Evolutionary conservation across 2,797 vertebrate species (phyloP), one percentile per base, ranked within the genome.

Genomic region (Mareca strepera): DNA sequence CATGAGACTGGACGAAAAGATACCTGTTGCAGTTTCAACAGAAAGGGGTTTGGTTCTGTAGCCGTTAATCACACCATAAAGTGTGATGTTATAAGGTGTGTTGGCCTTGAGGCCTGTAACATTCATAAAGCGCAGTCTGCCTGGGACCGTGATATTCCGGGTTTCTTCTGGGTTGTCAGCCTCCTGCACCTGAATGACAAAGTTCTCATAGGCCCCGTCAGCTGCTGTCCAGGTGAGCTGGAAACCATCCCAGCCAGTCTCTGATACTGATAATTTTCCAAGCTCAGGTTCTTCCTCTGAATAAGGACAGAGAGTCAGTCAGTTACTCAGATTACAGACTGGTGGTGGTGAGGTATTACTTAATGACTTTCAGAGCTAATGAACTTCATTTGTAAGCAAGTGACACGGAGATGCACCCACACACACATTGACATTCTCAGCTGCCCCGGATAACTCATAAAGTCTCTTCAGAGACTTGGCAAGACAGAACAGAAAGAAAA

Each of bases 141-240:
- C 98, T 0, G 98, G 98, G 58, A 99, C 97, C 1, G 98, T 98
- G 96, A 99, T 95, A 75, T 98, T 99, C 93, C 96, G 95, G 82
- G 88, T 92, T n/a, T 98, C 97, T 48, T 97, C 96, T 1, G 98
- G 93, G 63, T 96, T 97, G 74, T 98, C 98, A 81, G 98, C 22
- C 95, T 99, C 99, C 97, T 98, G 98, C 97, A 99, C 98, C 98
- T 99, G 98, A 96, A 99, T 94, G 95, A 99, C 96, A 99, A 99
- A 99, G 97, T 88, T 98, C 96, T 99, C 98, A 98, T 98, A 99
- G 70, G 98, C 97, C 86, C 98, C 98, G 3, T 97, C 98, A 0
- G 95, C 92, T 75, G 98, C 98, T 31, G 92, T 98, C 99, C 99
- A 99, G 97, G 98, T 98, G 90, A 98, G 98, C 96, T 97, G 99